Percentiles rank a stretch among this genome's conserved stretches.
Conservation (phyloP, 1,140 invertebrate genomes). For the Anastrepha ludens region DNA sequence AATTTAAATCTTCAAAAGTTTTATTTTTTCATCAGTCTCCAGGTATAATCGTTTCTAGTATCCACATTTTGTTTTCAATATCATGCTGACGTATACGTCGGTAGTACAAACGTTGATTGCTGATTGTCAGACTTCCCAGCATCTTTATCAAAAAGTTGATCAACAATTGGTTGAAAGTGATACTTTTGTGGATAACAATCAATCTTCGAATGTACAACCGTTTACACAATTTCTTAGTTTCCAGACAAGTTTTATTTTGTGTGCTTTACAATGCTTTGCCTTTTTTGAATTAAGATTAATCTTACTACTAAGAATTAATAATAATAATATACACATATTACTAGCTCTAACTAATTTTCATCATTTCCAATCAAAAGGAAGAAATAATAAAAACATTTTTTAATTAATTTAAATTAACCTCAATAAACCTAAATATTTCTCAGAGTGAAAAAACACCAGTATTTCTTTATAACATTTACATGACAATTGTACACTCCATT, state of each 20-base stretch:
- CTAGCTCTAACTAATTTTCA: conserved; percentile 9
- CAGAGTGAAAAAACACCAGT: conserved; percentile 5
- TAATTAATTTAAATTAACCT: conserved; percentile 41
- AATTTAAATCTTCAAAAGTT: neutral
- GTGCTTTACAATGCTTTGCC: conserved; percentile 21
- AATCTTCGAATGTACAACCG: neutral
- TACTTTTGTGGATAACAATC: neutral
- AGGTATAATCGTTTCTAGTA: neutral
- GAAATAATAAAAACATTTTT: neutral
- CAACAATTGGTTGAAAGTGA: neutral
- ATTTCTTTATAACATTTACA: neutral
- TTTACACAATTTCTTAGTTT: neutral
- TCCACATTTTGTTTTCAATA: conserved; percentile 13
- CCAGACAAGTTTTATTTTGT: neutral
- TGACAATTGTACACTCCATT: conserved; percentile 3
- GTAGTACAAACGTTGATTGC: neutral
- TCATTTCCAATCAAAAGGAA: neutral
- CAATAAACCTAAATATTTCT: neutral
- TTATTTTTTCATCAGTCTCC: conserved; percentile 47
- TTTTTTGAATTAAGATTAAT: conserved; percentile 31
- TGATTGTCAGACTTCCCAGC: neutral
- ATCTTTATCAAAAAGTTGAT: neutral
- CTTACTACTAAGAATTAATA: conserved; percentile 38
- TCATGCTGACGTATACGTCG: neutral
- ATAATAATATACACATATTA: conserved; percentile 27